Conservation (phyloP, 2,113 vertebrate species). For the Dasyornis broadbenti region DNA sequence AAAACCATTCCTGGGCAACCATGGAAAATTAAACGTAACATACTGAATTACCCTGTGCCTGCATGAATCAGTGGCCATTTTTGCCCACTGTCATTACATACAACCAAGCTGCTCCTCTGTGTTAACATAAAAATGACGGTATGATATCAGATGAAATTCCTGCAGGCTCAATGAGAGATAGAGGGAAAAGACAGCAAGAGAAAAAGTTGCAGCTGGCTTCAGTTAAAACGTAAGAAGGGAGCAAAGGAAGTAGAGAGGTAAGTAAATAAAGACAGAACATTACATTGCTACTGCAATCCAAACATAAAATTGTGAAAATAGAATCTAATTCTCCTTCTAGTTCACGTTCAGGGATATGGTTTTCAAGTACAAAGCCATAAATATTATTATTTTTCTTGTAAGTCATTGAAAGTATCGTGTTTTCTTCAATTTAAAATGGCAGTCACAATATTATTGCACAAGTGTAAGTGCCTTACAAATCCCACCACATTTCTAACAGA, state of each 20-base stretch:
- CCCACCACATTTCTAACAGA: neutral
- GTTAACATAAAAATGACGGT: neutral
- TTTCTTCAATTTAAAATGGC: slow-evolving; percentile 9
- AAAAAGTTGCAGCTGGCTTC: neutral
- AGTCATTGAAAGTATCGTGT: neutral
- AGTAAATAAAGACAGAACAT: neutral
- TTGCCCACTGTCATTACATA: neutral
- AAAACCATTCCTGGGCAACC: neutral
- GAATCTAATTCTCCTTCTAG: neutral
- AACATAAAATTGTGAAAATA: neutral
- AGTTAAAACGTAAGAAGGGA: neutral
- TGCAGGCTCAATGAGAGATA: neutral
- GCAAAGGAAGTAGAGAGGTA: neutral
- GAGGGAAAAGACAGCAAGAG: neutral
- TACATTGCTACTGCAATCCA: neutral
- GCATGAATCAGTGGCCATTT: neutral
- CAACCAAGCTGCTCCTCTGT: neutral
- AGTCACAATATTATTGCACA: slow-evolving; percentile 29
- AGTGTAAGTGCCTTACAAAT: neutral
- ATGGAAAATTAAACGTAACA: neutral
- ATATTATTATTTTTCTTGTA: neutral
- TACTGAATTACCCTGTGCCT: neutral
- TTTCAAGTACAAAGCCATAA: neutral
- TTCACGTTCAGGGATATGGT: neutral
- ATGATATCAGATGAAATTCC: neutral